Conservation (phyloP, 1,140 invertebrate species). For the Agrypnia vestita region DNA sequence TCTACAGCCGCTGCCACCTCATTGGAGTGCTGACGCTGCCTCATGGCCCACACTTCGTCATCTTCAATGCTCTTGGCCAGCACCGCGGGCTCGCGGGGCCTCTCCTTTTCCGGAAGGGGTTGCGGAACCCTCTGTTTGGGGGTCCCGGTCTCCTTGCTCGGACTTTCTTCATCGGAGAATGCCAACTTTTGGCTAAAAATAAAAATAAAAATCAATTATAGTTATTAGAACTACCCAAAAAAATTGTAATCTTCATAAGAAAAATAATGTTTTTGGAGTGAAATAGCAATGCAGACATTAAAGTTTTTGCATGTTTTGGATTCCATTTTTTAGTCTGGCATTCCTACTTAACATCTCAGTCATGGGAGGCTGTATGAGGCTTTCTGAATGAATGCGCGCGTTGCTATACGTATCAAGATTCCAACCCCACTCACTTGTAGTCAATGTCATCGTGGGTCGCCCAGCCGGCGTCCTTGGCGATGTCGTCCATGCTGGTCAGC, state of each 20-base stretch:
- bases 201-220: slow-evolving; percentile 58
- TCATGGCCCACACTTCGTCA: slow-evolving; percentile 55
- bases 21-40: slow-evolving; percentile 46
- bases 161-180: slow-evolving; percentile 89
- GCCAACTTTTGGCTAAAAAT: slow-evolving; percentile 87
- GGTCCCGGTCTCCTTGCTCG: slow-evolving; percentile 73
- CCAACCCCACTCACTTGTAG: slow-evolving; percentile 84
- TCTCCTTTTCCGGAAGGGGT: slow-evolving; percentile 19
- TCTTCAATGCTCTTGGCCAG: slow-evolving; percentile 50
- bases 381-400: slow-evolving; percentile 36
- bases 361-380: slow-evolving; percentile 25
- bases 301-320: slow-evolving; percentile 37
- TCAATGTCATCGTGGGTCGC: slow-evolving; percentile 93
- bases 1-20: slow-evolving; percentile 81
- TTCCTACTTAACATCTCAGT: slow-evolving; percentile 39
- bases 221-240: slow-evolving; percentile 14
- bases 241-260: neutral
- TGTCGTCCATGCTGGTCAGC: slow-evolving; percentile 92
- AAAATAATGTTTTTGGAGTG: slow-evolving; percentile 27
- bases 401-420: too few relatives aligned
- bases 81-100: neutral
- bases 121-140: slow-evolving; percentile 35
- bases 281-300: slow-evolving; percentile 26
- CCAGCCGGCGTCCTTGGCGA: slow-evolving; percentile 92
- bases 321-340: slow-evolving; percentile 39